Evolutionary conservation across 2,113 vertebrate genomes (phyloP).

Genomic region (Murina feae): DNA sequence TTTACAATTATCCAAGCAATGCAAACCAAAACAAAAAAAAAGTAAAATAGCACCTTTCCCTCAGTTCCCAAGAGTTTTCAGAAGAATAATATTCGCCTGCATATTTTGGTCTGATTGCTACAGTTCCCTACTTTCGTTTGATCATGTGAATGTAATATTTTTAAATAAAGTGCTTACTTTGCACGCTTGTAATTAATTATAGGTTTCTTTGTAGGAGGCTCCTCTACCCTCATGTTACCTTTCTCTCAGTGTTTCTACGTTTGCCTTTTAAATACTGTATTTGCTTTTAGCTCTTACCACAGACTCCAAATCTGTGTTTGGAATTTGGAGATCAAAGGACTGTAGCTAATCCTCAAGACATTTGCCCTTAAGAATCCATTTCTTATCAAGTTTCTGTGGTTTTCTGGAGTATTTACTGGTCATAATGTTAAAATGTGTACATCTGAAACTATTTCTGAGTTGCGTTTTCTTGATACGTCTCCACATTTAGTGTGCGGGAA

Average conservation of each 20-base stretch:
- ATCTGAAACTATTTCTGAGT: slow-evolving; percentile 60
- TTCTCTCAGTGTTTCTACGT: slow-evolving; percentile 3
- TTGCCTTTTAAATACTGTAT: slow-evolving; percentile 43
- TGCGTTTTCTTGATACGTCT: slow-evolving; percentile 28
- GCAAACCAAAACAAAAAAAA: not conserved
- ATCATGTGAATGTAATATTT: not conserved
- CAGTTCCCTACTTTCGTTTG: not conserved
- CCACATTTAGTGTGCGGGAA: slow-evolving; percentile 43
- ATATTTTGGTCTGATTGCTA: not conserved
- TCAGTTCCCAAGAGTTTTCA: not conserved
- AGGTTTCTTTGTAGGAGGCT: not conserved
- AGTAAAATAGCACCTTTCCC: not conserved
- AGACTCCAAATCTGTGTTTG: slow-evolving; percentile 56
- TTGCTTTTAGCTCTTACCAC: slow-evolving; percentile 50
- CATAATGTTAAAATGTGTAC: slow-evolving; percentile 43
- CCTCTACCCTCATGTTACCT: not conserved
- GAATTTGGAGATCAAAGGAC: slow-evolving; percentile 60
- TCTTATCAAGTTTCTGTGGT: slow-evolving; percentile 59
- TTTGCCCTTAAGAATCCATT: slow-evolving; percentile 18
- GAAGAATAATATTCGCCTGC: not conserved
- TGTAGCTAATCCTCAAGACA: slow-evolving; percentile 56
- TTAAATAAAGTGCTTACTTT: slow-evolving; percentile 31
- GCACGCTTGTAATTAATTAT: not conserved
- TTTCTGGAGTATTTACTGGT: slow-evolving; percentile 54
- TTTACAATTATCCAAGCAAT: not conserved